Conservation (phyloP, 2,113 vertebrate species). For the Speoplatyrhinus poulsoni region DNA sequence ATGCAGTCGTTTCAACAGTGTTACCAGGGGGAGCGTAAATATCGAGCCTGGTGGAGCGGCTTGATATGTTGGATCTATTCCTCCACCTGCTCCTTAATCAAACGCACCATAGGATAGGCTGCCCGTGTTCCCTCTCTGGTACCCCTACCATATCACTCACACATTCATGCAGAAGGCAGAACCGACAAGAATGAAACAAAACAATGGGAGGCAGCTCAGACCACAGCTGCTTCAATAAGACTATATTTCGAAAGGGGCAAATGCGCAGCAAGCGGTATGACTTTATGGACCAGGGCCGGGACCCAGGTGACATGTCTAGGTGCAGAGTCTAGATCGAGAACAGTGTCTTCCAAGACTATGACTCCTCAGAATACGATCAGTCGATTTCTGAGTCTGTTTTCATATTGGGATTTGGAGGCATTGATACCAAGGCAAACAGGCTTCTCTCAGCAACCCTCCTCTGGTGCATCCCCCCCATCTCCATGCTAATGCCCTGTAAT, state of each 20-base stretch:
- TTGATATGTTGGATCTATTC: constrained; percentile 63
- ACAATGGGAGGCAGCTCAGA: too few species aligned
- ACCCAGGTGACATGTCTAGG: too few species aligned
- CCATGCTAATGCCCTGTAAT: constrained; percentile 73
- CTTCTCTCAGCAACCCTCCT: constrained; percentile 44
- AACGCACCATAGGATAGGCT: constrained; percentile 17
- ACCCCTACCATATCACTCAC: constrained; percentile 27
- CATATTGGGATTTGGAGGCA: constrained; percentile 50
- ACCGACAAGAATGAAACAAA: neutral
- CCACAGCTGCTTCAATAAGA: too few species aligned
- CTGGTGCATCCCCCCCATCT: constrained; percentile 56
- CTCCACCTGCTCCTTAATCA: constrained; percentile 53
- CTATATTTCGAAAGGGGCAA: too few species aligned
- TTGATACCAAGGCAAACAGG: constrained; percentile 47
- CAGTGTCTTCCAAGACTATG: neutral
- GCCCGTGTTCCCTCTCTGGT: constrained; percentile 36
- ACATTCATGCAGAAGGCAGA: constrained; percentile 1
- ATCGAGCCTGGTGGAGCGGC: constrained; percentile 47
- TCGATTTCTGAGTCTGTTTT: constrained; percentile 37
- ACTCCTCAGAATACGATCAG: constrained; percentile 12
- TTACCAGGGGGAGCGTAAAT: constrained; percentile 45
- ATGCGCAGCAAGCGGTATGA: too few species aligned
- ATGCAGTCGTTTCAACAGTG: constrained; percentile 28
- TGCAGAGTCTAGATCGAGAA: too few species aligned
- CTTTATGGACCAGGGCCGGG: too few species aligned